A percentile compares a stretch with the other conserved stretches of the same genome.
These are phyloP conservation scores for Falco concolor DNA, from an alignment of 2,797 vertebrate genomes.

Conservation along the genomic window DNA sequence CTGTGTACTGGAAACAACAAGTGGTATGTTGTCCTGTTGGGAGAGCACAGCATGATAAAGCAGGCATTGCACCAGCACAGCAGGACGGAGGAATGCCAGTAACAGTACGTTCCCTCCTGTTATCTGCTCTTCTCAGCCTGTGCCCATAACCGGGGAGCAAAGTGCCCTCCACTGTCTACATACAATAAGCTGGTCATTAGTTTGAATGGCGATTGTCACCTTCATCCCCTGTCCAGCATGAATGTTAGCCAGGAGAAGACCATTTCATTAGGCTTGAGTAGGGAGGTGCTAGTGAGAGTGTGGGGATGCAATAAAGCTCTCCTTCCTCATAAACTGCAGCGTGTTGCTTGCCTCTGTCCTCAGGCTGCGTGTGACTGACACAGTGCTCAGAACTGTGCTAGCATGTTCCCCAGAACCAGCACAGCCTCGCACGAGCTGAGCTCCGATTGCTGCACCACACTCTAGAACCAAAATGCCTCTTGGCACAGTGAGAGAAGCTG, in stretches of 20 bases:
- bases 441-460: neutral
- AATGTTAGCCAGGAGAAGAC: neutral
- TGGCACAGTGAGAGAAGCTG: neutral
- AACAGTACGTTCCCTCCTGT: neutral
- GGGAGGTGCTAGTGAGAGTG: neutral
- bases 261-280: neutral
- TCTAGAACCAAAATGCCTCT: neutral
- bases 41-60: neutral
- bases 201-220: neutral
- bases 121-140: neutral
- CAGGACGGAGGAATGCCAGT: neutral
- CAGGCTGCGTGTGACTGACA: neutral
- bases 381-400: too few species aligned
- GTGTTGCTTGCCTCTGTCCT: neutral
- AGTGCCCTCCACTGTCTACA: neutral
- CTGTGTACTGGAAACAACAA: neutral
- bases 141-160: neutral
- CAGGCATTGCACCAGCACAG: neutral
- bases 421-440: rapidly evolving
- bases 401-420: neutral
- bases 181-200: neutral
- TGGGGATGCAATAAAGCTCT: neutral
- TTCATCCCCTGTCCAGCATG: neutral
- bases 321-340: neutral
- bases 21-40: neutral